Percentiles rank a stretch among this genome's conserved stretches.
These are phyloP conservation scores for Phoeniculus purpureus DNA, from an alignment of 2,797 vertebrate genomes.

Conservation along the genomic window DNA sequence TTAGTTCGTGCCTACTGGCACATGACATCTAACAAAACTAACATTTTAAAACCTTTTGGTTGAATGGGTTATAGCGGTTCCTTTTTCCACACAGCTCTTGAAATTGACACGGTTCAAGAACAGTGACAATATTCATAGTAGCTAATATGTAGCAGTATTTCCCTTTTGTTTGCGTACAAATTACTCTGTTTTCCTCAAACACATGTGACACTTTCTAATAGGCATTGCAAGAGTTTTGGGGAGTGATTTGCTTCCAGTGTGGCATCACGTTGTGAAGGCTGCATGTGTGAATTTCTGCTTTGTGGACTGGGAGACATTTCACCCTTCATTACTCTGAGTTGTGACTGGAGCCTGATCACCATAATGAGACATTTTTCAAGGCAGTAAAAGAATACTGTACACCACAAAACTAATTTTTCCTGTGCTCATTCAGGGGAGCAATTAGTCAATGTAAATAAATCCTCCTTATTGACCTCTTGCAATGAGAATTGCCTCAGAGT, in stretches of 20 bases:
- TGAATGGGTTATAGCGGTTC: neutral
- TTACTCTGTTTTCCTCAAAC: neutral
- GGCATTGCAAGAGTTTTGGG: neutral
- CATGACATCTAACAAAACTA: neutral
- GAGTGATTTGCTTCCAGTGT: neutral
- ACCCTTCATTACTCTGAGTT: neutral
- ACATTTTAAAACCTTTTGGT: neutral
- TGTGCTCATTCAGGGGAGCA: neutral
- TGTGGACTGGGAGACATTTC: neutral
- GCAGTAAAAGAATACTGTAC: neutral
- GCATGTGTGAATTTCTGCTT: neutral
- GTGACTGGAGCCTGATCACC: neutral
- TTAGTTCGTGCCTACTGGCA: rapidly evolving
- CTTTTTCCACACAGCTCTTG: neutral
- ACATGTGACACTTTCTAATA: neutral
- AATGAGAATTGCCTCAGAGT: neutral
- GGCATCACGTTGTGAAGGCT: neutral
- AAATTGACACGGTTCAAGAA: neutral
- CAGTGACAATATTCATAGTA: neutral
- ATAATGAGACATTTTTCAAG: neutral
- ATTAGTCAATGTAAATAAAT: neutral
- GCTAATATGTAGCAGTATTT: neutral
- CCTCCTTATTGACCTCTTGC: neutral
- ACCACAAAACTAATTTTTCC: neutral
- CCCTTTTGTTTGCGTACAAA: neutral